Conservation (phyloP, 2,797 vertebrate genomes). For the Potorous gilbertii region DNA sequence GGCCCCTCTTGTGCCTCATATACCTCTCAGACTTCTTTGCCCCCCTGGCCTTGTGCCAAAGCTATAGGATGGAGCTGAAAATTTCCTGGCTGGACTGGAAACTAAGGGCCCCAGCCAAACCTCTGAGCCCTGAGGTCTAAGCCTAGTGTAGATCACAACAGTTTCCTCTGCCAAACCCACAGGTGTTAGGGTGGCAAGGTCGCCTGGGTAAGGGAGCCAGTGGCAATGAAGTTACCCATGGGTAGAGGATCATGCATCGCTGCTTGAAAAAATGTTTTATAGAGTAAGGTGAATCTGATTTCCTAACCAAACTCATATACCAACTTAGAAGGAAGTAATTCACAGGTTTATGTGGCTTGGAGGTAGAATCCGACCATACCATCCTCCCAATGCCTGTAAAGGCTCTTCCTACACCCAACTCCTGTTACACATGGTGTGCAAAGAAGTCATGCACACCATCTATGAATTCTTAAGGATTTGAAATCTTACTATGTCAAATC, state of each 20-base stretch:
- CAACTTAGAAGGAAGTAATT: not conserved
- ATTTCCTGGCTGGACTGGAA: constrained; percentile 6
- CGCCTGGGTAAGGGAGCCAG: not conserved
- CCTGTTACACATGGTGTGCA: not conserved
- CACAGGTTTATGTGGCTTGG: not conserved
- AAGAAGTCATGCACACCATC: not conserved
- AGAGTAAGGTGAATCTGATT: not conserved
- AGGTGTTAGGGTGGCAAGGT: not conserved
- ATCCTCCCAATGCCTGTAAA: not conserved
- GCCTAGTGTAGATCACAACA: not conserved
- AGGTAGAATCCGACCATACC: not conserved
- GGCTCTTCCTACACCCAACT: not conserved
- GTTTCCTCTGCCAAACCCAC: not conserved
- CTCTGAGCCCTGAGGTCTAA: not conserved
- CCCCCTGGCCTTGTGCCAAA: constrained; percentile 10
- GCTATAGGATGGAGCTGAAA: constrained; percentile 29
- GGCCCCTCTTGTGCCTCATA: not conserved
- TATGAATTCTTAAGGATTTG: not conserved
- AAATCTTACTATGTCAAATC: not conserved
- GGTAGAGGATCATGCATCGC: not conserved
- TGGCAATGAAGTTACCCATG: not conserved
- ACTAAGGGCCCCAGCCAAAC: not conserved
- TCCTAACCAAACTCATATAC: not conserved
- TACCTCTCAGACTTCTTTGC: not conserved
- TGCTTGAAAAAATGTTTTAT: not conserved